These are phyloP conservation scores for Anthoptus insignis DNA, from an alignment of 2,888 invertebrate species.

Conservation along the genomic window DNA sequence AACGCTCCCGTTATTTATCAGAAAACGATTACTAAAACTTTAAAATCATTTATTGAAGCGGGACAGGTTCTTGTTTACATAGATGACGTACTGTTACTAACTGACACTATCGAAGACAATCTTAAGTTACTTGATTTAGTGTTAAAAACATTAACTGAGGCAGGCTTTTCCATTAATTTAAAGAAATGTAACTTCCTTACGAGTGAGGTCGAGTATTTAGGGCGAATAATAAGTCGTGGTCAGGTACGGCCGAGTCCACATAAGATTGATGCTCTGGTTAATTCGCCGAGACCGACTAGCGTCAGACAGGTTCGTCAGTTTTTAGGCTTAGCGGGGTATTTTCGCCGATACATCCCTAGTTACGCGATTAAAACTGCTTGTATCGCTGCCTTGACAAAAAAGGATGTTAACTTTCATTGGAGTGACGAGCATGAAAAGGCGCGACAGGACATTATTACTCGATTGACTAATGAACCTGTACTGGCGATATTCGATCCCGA, in stretches of 20 bases:
- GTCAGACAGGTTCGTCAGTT: constrained; percentile 3
- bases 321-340: neutral
- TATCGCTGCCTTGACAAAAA: neutral
- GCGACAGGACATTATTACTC: neutral
- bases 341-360: neutral
- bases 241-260: constrained; percentile 11
- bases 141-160: neutral
- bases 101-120: no score
- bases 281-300: neutral
- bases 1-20: constrained; percentile 11
- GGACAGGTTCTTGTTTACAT: constrained; percentile 25
- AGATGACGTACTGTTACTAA: constrained; percentile 13
- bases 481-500: constrained; percentile 1
- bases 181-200: neutral
- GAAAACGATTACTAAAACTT: neutral
- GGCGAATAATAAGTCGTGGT: neutral
- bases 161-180: constrained; percentile 9
- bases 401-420: neutral
- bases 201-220: constrained; percentile 1
- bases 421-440: neutral
- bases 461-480: neutral
- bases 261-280: neutral
- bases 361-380: constrained; percentile 3
- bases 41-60: neutral
- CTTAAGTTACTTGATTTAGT: neutral